A percentile compares a stretch with the other conserved stretches of the same genome.
These are phyloP conservation scores for Marmota flaviventris DNA, from an alignment of 2,113 vertebrate genomes.

Conservation along the genomic window DNA sequence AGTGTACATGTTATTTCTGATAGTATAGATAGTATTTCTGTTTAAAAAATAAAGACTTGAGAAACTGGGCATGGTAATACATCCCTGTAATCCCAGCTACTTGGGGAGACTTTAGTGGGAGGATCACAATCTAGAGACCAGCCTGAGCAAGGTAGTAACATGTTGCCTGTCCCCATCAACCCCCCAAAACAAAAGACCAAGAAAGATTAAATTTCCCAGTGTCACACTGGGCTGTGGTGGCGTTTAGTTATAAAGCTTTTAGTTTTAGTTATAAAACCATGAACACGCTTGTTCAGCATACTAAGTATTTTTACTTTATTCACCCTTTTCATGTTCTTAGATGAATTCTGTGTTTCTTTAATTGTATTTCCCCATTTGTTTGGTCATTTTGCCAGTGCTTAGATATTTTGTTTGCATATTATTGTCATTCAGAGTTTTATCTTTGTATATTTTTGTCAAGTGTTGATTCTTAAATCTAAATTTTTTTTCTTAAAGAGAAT, in stretches of 20 bases:
- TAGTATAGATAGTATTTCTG: neutral
- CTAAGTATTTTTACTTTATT: neutral
- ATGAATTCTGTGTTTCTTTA: neutral
- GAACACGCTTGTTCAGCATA: neutral
- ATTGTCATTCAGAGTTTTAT: slow-evolving; percentile 34
- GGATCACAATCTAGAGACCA: no score
- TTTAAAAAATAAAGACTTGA: slow-evolving; percentile 39
- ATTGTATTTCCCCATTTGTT: neutral
- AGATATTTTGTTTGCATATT: neutral
- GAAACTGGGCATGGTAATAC: no score
- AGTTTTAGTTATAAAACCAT: neutral
- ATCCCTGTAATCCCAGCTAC: no score
- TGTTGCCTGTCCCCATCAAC: no score
- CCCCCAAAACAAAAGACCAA: neutral
- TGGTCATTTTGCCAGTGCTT: neutral
- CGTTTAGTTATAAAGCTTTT: neutral
- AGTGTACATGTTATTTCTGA: neutral
- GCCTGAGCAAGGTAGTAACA: neutral
- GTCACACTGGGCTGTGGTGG: neutral
- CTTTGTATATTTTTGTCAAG: neutral
- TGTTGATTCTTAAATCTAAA: slow-evolving; percentile 42
- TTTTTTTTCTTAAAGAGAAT: slow-evolving; percentile 38
- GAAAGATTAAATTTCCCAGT: neutral
- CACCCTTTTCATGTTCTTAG: neutral
- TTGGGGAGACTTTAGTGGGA: no score